phyloP scores from a whole-genome alignment of 2,888 invertebrate species.

The Amblyteles armatorius region DNA sequence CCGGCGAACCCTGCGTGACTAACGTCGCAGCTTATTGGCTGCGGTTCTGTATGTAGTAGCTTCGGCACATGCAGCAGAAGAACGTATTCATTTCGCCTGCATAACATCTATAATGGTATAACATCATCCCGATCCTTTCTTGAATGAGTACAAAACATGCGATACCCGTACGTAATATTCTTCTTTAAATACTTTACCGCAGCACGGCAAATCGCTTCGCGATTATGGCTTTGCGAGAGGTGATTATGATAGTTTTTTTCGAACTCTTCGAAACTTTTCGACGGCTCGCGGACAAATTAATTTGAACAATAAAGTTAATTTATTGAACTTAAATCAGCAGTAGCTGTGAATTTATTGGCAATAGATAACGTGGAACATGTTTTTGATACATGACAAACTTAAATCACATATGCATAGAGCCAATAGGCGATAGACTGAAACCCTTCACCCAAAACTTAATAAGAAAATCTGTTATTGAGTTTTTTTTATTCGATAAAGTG shows the following conservation, averaged over 20 bases:
- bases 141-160: conserved; percentile 11
- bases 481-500: no score
- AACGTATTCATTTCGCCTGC: conserved; percentile 56
- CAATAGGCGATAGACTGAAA: no score
- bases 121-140: conserved; percentile 24
- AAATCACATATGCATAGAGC: no score
- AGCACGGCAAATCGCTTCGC: conserved; percentile 10
- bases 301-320: no score
- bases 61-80: background rate
- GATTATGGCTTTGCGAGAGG: background rate
- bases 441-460: no score
- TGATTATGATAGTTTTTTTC: background rate
- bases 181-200: conserved; percentile 1
- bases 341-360: no score
- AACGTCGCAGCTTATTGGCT: conserved; percentile 29
- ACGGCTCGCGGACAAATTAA: no score
- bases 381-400: no score
- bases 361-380: no score
- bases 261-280: background rate
- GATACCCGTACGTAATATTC: conserved; percentile 16
- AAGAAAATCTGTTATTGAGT: no score
- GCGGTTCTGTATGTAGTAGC: conserved; percentile 4
- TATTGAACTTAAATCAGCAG: no score
- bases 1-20: conserved; percentile 46
- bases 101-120: conserved; percentile 40